Evolutionary conservation across 2,113 vertebrate genomes (phyloP).

Genomic region (Pogonocichla stellata): DNA sequence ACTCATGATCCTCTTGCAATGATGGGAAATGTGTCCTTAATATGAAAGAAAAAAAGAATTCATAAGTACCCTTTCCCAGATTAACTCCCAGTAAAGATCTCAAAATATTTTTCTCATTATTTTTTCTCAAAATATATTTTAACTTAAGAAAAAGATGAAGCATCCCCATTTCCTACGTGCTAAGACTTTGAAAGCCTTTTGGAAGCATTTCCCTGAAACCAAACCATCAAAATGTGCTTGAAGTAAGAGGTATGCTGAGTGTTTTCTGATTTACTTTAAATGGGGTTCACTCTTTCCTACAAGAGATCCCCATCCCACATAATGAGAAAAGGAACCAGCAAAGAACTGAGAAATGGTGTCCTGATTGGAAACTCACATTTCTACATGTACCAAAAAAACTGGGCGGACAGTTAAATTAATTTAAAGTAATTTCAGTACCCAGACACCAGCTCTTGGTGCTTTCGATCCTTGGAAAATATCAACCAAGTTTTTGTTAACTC

Average conservation of each 20-base stretch:
- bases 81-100: background rate
- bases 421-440: background rate
- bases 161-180: background rate
- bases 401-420: background rate
- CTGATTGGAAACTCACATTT: background rate
- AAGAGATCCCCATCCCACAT: background rate
- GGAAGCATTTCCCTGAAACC: background rate
- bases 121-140: background rate
- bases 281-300: background rate
- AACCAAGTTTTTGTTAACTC: background rate
- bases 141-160: background rate
- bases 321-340: background rate
- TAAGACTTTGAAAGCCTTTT: background rate
- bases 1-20: background rate
- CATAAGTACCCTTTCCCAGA: background rate
- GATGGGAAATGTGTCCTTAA: background rate
- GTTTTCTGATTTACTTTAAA: background rate
- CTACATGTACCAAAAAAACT: background rate
- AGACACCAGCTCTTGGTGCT: background rate
- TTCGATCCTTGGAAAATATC: background rate
- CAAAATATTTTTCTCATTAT: background rate
- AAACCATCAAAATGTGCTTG: background rate
- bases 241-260: background rate
- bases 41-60: background rate
- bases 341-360: background rate